Base-by-base conservation (phyloP, 1,140 invertebrate genomes). In the Drosophila grimshawi region DNA sequence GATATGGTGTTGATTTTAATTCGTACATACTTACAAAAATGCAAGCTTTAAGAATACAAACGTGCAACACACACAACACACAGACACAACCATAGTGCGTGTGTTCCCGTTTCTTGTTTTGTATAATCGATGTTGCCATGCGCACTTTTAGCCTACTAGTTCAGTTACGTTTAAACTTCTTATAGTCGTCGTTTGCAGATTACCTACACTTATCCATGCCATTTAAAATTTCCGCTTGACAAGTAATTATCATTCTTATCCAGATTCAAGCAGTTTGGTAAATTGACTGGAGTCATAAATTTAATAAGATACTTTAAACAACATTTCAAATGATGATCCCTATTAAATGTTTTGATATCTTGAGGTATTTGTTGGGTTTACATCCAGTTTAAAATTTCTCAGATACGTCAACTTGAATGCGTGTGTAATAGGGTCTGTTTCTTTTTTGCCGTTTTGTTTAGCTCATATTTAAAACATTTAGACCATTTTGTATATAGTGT, bases 81-180 rank as follows among this genome's bases (percentile, higher is more conserved):
- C 4, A 35, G 5, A 57, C 8, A 48, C 0, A 46, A 10, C 7
- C 55, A 7, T 35, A 61, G 43, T 73, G 63, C 51, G 70, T 61
- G 64, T 61, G 57, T 29, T 65, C 69, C 55, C 62, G 6, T 72
- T 72, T 72, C 62, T 32, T 27, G 62, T 45, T 55, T 66, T 73
- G 70, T 73, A 73, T 73, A 73, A 73, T 73, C 70, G 43, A 73
- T 73, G 70, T 73, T 73, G 51, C 70, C 64, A 73, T 55, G 70
- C 70, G 56, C 62, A 66, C 37, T 66, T 55, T 51, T 35, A 46
- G 62, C 35, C 41, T 61, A 10, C 8, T 41, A n/a, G 3, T 4
- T 41, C 2, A 41, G 39, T 41, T 53, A 60, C 27, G 6, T 59
- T 61, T 72, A 32, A 37, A 65, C 55, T 70, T 49, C 32, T 5